Conservation (phyloP, 1,140 invertebrate species). For the Ladona fulva region DNA sequence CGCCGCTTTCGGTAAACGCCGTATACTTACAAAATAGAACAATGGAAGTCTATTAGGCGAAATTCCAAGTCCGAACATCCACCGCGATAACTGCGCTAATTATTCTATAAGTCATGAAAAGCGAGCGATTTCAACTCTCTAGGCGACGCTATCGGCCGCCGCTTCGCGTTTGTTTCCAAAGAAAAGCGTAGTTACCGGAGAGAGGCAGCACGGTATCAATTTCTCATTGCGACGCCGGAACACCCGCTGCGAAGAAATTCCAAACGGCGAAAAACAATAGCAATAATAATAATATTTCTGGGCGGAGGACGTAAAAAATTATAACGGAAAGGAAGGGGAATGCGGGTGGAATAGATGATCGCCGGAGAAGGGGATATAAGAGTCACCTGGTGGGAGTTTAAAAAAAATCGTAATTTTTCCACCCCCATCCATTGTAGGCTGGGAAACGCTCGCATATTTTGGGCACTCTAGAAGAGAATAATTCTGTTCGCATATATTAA, state of each 20-base stretch:
- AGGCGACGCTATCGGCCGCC: too few species aligned
- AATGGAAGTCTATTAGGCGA: too few species aligned
- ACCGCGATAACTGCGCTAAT: too few species aligned
- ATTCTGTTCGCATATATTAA: constrained; percentile 9
- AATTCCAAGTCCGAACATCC: too few species aligned
- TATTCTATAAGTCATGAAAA: too few species aligned
- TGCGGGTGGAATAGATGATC: not conserved
- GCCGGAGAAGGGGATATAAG: not conserved
- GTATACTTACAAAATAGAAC: too few species aligned
- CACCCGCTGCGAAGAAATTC: not conserved
- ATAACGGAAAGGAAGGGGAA: not conserved
- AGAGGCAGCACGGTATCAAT: not conserved
- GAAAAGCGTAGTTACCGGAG: not conserved
- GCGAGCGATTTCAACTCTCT: too few species aligned
- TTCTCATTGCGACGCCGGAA: not conserved
- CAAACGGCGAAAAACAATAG: not conserved
- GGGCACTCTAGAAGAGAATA: not conserved
- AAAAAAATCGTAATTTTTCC: constrained; percentile 1
- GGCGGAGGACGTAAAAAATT: not conserved
- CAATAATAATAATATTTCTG: constrained; percentile 4
- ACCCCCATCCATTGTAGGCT: not conserved
- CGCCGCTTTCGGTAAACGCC: too few species aligned
- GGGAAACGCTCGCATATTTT: constrained; percentile 8
- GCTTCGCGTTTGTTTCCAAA: too few species aligned
- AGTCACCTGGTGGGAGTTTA: constrained; percentile 2